These are phyloP conservation scores for Calyptomena viridis DNA, from an alignment of 2,113 vertebrate species.

Conservation along the genomic window DNA sequence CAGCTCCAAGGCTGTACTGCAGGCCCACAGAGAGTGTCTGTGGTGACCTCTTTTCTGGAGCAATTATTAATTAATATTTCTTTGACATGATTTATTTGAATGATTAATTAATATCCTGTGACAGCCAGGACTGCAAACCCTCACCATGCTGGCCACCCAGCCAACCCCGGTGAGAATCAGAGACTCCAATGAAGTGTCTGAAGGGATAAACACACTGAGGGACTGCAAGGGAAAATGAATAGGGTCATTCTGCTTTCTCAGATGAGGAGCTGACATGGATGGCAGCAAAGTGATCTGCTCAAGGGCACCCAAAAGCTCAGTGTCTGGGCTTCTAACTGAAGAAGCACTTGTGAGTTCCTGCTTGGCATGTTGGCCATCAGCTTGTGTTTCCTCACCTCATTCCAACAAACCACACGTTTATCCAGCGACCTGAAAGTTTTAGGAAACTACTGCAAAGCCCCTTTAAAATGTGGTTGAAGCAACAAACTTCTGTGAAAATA, in stretches of 20 bases:
- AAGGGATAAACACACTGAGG: background rate
- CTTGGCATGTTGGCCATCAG: background rate
- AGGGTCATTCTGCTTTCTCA: background rate
- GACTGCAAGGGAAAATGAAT: background rate
- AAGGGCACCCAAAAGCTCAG: background rate
- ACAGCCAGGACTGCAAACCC: background rate
- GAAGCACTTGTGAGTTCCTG: background rate
- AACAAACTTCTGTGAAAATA: background rate
- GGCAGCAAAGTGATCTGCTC: background rate
- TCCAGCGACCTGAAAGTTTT: background rate
- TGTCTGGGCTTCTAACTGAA: background rate
- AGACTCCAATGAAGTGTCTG: background rate
- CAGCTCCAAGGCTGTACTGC: background rate
- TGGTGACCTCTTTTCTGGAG: background rate
- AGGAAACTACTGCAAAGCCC: background rate
- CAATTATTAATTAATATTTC: conserved; percentile 27
- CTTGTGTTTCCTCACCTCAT: background rate
- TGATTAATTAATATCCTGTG: conserved; percentile 5
- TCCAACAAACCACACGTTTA: background rate
- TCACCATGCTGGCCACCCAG: background rate
- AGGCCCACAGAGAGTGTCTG: background rate
- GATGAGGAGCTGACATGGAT: background rate
- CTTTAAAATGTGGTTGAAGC: background rate
- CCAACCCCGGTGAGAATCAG: background rate
- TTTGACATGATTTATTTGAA: background rate